A percentile compares a stretch with the other conserved stretches of the same genome.
Conservation (phyloP, 1,140 invertebrate species). For the Ylistrum balloti region DNA sequence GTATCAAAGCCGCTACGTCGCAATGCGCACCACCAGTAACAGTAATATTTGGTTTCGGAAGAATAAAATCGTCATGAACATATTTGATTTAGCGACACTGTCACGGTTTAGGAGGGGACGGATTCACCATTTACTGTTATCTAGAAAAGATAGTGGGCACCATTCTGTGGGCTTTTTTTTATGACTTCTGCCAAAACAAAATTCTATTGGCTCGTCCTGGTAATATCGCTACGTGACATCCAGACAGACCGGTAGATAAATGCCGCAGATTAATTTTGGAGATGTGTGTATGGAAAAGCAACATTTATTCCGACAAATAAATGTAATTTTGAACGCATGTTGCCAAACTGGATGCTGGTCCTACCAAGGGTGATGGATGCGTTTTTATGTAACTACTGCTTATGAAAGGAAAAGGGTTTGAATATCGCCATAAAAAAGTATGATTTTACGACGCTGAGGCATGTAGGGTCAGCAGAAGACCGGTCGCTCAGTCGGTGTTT, state of each 20-base stretch:
- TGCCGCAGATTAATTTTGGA: neutral
- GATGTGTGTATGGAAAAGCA: slow-evolving; percentile 38
- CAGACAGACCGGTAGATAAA: slow-evolving; percentile 3
- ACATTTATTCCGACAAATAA: slow-evolving; percentile 34
- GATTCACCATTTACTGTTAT: neutral
- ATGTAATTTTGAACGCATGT: slow-evolving; percentile 39
- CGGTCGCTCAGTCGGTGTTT: slow-evolving; percentile 13
- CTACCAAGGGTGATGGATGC: neutral
- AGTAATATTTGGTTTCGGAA: neutral
- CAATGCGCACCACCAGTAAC: neutral
- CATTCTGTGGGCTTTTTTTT: slow-evolving; percentile 21
- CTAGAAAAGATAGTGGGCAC: neutral
- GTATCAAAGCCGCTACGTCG: neutral
- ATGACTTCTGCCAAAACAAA: neutral
- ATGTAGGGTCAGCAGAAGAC: neutral
- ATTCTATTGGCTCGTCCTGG: slow-evolving; percentile 4
- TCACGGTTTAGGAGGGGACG: neutral
- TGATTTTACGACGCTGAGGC: slow-evolving; percentile 1
- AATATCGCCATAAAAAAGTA: slow-evolving; percentile 32
- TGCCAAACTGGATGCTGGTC: slow-evolving; percentile 23
- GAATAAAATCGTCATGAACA: neutral
- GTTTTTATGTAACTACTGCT: slow-evolving; percentile 20
- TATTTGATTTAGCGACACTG: neutral
- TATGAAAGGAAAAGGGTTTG: slow-evolving; percentile 34
- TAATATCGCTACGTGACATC: neutral